Conservation (phyloP, 1,140 invertebrate species). For the Drosophila bocqueti region DNA sequence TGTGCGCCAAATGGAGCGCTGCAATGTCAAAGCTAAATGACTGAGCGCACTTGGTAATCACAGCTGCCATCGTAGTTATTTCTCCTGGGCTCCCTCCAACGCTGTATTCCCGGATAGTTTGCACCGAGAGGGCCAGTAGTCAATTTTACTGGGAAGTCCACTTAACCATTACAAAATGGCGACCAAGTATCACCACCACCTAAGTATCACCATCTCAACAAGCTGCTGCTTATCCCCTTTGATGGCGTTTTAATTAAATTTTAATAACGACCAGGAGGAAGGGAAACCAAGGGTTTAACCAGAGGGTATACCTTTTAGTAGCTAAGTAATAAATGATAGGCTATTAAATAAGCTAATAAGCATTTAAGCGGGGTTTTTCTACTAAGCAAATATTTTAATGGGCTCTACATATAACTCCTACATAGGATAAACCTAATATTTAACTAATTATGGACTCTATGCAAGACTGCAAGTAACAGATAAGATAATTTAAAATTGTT, state of each 20-base stretch:
- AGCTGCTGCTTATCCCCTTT: slow-evolving; percentile 54
- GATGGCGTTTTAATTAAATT: slow-evolving; percentile 70
- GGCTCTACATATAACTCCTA: background rate
- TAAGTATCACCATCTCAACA: slow-evolving; percentile 27
- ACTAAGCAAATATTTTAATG: slow-evolving; percentile 9
- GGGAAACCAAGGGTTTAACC: background rate
- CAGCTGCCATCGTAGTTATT: background rate
- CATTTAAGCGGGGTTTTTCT: background rate
- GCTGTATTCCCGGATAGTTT: background rate
- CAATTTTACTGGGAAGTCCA: slow-evolving; percentile 1
- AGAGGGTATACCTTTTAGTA: slow-evolving; percentile 9
- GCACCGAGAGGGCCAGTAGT: slow-evolving; percentile 5
- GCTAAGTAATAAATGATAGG: background rate
- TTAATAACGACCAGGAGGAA: slow-evolving; percentile 39
- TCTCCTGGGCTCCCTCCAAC: background rate
- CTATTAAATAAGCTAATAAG: background rate
- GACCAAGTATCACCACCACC: slow-evolving; percentile 2
- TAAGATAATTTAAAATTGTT: too few relatives aligned
- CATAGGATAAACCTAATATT: background rate
- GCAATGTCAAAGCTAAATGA: slow-evolving; percentile 58
- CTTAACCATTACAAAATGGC: slow-evolving; percentile 4
- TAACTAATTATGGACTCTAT: background rate
- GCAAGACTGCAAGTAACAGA: background rate
- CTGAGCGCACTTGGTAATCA: slow-evolving; percentile 19
- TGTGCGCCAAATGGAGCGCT: slow-evolving; percentile 44